A percentile compares a stretch with the other conserved stretches of the same genome.
These are phyloP conservation scores for Choreutis nemorana DNA, from an alignment of 2,888 invertebrate genomes.

Conservation along the genomic window DNA sequence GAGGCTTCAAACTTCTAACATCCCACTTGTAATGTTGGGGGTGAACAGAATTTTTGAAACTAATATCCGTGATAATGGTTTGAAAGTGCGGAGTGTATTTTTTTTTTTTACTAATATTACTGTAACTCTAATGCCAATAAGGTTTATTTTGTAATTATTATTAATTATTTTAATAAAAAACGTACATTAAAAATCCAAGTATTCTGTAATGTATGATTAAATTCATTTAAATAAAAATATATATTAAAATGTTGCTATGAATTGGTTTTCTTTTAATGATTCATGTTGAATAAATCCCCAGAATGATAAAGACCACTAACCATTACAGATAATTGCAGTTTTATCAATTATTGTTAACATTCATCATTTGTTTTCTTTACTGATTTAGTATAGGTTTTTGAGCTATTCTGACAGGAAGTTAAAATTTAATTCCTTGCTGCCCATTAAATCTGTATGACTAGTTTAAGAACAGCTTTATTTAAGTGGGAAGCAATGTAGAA, in stretches of 20 bases:
- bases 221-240: conserved; percentile 68
- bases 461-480: too few species aligned
- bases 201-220: conserved; percentile 63
- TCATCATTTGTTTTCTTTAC: too few species aligned
- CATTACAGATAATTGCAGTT: too few species aligned
- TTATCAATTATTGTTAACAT: too few species aligned
- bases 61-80: conserved; percentile 47
- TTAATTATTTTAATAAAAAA: conserved; percentile 60
- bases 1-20: too few species aligned
- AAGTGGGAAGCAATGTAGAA: too few species aligned
- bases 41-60: conserved; percentile 27
- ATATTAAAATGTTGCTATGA: conserved; percentile 67
- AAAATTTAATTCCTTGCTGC: too few species aligned
- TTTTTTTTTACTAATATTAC: conserved; percentile 47
- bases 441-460: too few species aligned
- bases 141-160: conserved; percentile 63
- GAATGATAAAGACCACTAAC: too few species aligned
- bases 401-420: too few species aligned
- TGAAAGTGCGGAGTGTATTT: conserved; percentile 39
- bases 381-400: too few species aligned
- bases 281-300: conserved; percentile 1
- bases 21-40: conserved; percentile 21
- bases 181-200: conserved; percentile 57
- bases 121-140: conserved; percentile 51
- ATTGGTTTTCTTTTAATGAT: conserved; percentile 39